Percentiles rank a stretch among this genome's conserved stretches.
phyloP scores from a whole-genome alignment of 2,888 invertebrate genomes.

The Drosophila quinaria region DNA sequence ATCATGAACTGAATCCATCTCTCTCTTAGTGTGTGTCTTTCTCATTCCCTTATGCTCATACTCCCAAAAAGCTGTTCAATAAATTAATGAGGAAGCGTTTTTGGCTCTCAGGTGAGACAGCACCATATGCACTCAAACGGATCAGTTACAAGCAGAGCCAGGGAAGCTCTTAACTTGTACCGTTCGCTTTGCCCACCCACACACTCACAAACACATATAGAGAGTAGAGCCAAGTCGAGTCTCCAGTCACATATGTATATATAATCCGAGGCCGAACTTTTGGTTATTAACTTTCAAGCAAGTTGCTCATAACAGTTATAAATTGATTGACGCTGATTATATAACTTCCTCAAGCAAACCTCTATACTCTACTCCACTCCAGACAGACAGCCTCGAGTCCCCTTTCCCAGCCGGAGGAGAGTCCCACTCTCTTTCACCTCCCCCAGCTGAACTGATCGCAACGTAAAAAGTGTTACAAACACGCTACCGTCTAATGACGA shows the following conservation, averaged over 20 bases:
- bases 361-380: conserved; percentile 22
- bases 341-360: conserved; percentile 72
- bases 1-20: conserved; percentile 19
- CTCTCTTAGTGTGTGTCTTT: neutral
- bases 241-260: conserved; percentile 8
- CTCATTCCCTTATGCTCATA: neutral
- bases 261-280: conserved; percentile 50
- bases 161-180: conserved; percentile 21
- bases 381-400: conserved; percentile 37
- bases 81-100: conserved; percentile 62
- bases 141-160: conserved; percentile 65
- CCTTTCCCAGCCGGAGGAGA: conserved; percentile 24
- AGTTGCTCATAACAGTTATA: conserved; percentile 72
- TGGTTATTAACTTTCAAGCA: conserved; percentile 69
- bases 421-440: conserved; percentile 3
- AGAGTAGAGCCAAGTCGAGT: neutral
- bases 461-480: conserved; percentile 73
- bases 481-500: conserved; percentile 70
- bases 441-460: conserved; percentile 1
- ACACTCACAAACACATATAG: conserved; percentile 5
- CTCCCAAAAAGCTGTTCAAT: conserved; percentile 19
- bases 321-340: conserved; percentile 77
- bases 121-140: conserved; percentile 61
- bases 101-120: conserved; percentile 40
- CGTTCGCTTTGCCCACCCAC: conserved; percentile 44